Evolutionary conservation across 2,113 vertebrate genomes (phyloP), one percentile per base, ranked within the genome.

Genomic region (Nothoprocta perdicaria): DNA sequence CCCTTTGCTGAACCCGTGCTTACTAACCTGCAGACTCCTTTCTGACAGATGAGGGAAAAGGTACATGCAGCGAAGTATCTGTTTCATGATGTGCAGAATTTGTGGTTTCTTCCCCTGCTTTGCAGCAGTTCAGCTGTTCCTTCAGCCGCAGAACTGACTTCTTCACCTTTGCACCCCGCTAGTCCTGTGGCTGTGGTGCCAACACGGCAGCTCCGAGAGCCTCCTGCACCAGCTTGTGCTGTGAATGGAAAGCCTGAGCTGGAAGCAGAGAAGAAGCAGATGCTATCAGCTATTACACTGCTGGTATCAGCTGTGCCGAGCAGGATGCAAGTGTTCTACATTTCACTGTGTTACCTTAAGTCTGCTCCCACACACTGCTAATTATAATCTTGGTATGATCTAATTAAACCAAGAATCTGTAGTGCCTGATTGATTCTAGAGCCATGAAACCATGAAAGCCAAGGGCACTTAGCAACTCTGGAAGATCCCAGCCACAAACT

Each of bases 311-410:
- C 80, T 8, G 10, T 78, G 57, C 53, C 53, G 85, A 88, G 88
- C 86, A 73, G 58, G 66, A 46, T 62, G 60, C 73, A 62, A 87
- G 82, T 65, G 35, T 93, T 94, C 80, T 88, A 63, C 76, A 7
- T 94, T 96, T 95, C 78, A 63, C 80, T 88, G 80, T 95, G 92
- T 96, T 97, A 97, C 96, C 94, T 97, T 96, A 91, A 93, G 77
- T 95, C 93, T 90, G 77, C 88, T 96, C 96, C 94, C 95, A 96
- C 95, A 89, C 89, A 35, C 53, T 43, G 9, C 94, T 97, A 97
- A 97, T 97, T 97, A 97, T 95, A 97, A 85, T 92, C 80, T 86
- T 95, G 72, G 91, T 95, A 93, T 88, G 94, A 92, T 96, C 94
- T 93, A 94, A 72, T 96, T 95, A 94, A 88, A 96, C 95, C 48